A percentile compares a stretch with the other conserved stretches of the same genome.
These are phyloP conservation scores for Cranoglanis bouderius DNA, from an alignment of 2,113 vertebrate genomes.

Conservation along the genomic window DNA sequence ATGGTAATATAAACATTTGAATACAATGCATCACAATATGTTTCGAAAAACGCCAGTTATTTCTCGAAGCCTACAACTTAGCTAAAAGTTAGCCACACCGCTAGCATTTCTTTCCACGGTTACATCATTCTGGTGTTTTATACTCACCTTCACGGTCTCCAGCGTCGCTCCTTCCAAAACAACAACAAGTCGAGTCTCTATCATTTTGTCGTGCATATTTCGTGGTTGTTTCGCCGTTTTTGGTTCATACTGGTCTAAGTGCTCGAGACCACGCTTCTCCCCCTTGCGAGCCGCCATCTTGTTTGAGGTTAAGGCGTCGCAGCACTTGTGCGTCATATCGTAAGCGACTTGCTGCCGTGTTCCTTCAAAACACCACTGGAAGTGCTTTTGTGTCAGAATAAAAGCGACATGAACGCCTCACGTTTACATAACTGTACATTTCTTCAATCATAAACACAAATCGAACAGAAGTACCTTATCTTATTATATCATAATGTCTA, in stretches of 20 bases:
- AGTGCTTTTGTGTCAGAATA: neutral
- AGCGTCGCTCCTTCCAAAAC: constrained; percentile 90
- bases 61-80: neutral
- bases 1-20: neutral
- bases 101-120: too few relatives aligned
- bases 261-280: constrained; percentile 76
- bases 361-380: neutral
- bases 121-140: neutral
- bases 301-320: constrained; percentile 55
- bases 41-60: neutral
- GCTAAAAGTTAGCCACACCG: neutral
- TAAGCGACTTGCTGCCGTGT: neutral
- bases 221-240: constrained; percentile 72
- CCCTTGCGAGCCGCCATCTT: constrained; percentile 78
- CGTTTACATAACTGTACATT: neutral
- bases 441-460: neutral
- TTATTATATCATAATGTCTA: neutral
- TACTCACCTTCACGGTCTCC: constrained; percentile 90
- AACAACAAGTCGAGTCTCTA: constrained; percentile 82
- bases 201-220: constrained; percentile 72
- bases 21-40: neutral
- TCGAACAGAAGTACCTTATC: neutral
- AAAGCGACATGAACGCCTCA: neutral
- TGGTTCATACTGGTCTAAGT: constrained; percentile 79
- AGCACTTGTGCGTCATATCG: constrained; percentile 55